A percentile compares a stretch with the other conserved stretches of the same genome.
These are phyloP conservation scores for Alaudala cheleensis DNA, from an alignment of 2,113 vertebrate genomes.

Conservation along the genomic window DNA sequence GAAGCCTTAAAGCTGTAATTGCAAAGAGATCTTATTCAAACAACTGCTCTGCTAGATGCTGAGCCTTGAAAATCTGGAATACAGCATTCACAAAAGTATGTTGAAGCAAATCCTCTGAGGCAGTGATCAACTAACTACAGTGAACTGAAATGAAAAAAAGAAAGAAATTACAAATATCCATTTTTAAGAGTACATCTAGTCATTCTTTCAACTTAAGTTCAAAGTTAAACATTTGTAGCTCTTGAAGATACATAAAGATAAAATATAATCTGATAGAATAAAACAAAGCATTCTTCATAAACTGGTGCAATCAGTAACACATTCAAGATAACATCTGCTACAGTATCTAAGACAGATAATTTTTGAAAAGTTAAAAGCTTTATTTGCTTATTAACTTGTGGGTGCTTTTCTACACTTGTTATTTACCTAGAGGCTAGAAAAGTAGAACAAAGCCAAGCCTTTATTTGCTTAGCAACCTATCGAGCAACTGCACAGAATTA, in stretches of 20 bases:
- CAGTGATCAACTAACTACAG: neutral
- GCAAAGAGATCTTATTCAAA: neutral
- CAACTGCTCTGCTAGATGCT: neutral
- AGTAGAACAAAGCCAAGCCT: conserved; percentile 48
- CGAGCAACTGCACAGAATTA: conserved; percentile 15
- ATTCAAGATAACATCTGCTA: neutral
- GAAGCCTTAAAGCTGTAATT: neutral
- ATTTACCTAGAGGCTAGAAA: conserved; percentile 54
- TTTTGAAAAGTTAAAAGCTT: conserved; percentile 37
- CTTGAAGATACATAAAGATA: neutral
- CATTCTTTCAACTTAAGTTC: neutral
- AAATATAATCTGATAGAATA: neutral
- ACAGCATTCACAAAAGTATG: neutral
- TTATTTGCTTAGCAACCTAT: conserved; percentile 60
- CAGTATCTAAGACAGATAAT: neutral
- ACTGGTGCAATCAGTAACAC: neutral
- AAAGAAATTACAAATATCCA: neutral
- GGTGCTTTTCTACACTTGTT: conserved; percentile 17
- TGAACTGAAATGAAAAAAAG: neutral
- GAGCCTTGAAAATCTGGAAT: neutral
- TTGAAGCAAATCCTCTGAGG: neutral
- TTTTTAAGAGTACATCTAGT: neutral
- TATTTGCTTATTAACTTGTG: conserved; percentile 30
- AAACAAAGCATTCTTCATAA: neutral
- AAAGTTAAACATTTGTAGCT: neutral